Conservation (phyloP, 1,140 invertebrate species). For the Drosophila athabasca region DNA sequence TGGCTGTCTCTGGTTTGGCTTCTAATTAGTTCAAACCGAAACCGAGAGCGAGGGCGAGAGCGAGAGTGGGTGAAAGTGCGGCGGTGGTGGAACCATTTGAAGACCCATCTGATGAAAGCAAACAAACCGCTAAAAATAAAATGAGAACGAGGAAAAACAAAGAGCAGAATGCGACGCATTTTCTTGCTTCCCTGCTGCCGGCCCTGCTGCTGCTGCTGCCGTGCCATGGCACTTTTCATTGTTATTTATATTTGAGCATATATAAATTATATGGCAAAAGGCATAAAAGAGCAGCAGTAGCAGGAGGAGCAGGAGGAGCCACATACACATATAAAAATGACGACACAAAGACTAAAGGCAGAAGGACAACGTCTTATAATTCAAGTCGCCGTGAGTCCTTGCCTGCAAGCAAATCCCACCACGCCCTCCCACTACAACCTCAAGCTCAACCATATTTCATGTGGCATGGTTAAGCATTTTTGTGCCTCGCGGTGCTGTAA, state of each 20-base stretch:
- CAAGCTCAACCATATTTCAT: conserved; percentile 65
- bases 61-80: neutral
- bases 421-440: conserved; percentile 11
- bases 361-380: conserved; percentile 64
- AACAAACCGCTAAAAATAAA: conserved; percentile 38
- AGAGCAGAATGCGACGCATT: conserved; percentile 48
- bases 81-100: neutral
- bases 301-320: neutral
- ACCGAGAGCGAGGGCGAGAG: neutral
- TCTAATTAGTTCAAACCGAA: conserved; percentile 12
- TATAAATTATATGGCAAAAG: conserved; percentile 64
- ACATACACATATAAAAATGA: conserved; percentile 12
- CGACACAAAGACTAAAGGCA: conserved; percentile 39
- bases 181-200: conserved; percentile 14
- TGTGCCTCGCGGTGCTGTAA: conserved; percentile 67
- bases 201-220: conserved; percentile 13
- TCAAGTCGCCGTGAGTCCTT: conserved; percentile 22
- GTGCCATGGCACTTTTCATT: conserved; percentile 36
- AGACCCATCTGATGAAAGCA: conserved; percentile 25
- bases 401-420: conserved; percentile 1
- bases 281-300: conserved; percentile 66
- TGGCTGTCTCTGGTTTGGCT: neutral
- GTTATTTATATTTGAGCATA: conserved; percentile 58
- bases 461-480: conserved; percentile 78
- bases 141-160: conserved; percentile 27